Base-by-base conservation (phyloP, 2,888 invertebrate species). In the Brenthis hecate region DNA sequence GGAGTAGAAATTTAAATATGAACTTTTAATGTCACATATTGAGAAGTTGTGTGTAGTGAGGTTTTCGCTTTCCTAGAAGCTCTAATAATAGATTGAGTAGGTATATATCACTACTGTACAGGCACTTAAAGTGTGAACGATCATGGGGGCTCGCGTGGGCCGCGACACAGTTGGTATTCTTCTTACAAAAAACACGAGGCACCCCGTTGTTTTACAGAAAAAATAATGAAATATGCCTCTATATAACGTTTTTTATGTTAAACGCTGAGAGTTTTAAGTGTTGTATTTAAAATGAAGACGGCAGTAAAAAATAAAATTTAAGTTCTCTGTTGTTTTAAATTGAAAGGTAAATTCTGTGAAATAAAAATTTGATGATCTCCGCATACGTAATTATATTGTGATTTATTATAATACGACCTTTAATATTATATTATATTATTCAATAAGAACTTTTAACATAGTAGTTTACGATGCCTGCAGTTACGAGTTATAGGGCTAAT, bases 151-250 rank as follows among this genome's bases (percentile, higher is more conserved):
- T 77, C 75, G 89, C 89, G 91, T 91, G 89, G 89, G 91, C 76
- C 76, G 85, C 83, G 77, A 77, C 84, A 78, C 85, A 82, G 80
- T 87, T 86, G 85, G 85, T 83, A 86, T 88, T 84, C 85, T 80
- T 78, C 80, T 79, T 76, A 88, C 86, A 90, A 91, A 90, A 92
- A 89, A 71, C 86, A 83, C 79, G 81, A 81, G 89, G 83, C 90
- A 83, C 92, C 92, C 92, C 85, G 92, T 91, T 91, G 92, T 92
- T 91, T 90, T 85, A 88, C 81, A 83, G 84, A 87, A 89, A 89
- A 90, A 86, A 86, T 87, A 89, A 91, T 91, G 90, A 91, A 90
- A 87, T 90, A 89, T 89, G 86, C 83, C 81, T 87, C 79, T 86
- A 88, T 88, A 84, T 85, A 81, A 80, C 76, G 76, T 83, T 91